Base-by-base conservation (phyloP, 2,888 invertebrate genomes). In the Ptychoptera contaminata region DNA sequence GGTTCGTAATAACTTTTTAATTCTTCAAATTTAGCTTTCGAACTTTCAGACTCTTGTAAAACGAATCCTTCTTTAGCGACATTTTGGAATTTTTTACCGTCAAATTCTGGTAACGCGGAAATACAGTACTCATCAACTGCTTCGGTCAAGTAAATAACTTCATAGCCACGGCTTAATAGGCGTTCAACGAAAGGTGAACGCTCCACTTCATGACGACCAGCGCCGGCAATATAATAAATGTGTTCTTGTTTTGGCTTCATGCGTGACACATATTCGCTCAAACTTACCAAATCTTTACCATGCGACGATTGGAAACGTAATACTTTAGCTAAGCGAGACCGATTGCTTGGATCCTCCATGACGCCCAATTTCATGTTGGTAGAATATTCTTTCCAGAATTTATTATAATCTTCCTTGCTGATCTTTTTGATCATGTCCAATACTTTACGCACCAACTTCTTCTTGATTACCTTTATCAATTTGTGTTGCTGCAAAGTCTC, bases 401-500 rank as follows among this genome's bases (percentile, higher is more conserved):
- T 80, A 16, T 82, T 79, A 64, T 88, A 96, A 42, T 88, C 83
- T 42, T 85, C 87, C 48, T 82, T 82, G 43, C 84, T 75, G 49
- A 99, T 77, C 69, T 97, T 98, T 71, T 94, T 96, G 52, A 98
- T 79, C 94, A 97, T 94, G 64, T 97, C 97, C 44, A 97, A 69
- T 8, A 88, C 90, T 67, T 99, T 99, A 42, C 98, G 79, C 12
- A 98, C 87, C 48, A 99, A 72, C 63, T 98, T 99, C 75, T 98
- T 98, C 73, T 94, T 94, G 62, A 99, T 98, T 46, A 98, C 91
- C 69, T 98, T 98, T 58, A 98, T 84, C 8, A 98, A 77, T 66
- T 98, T 98, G 71, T 96, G 94, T 62, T 98, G 98, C 64, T 98
- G 98, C 31, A 98, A 74, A 43, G 91, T 96, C 72, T 98, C 98